Evolutionary conservation across 1,140 invertebrate genomes (phyloP).

Genomic region (Ruditapes philippinarum): DNA sequence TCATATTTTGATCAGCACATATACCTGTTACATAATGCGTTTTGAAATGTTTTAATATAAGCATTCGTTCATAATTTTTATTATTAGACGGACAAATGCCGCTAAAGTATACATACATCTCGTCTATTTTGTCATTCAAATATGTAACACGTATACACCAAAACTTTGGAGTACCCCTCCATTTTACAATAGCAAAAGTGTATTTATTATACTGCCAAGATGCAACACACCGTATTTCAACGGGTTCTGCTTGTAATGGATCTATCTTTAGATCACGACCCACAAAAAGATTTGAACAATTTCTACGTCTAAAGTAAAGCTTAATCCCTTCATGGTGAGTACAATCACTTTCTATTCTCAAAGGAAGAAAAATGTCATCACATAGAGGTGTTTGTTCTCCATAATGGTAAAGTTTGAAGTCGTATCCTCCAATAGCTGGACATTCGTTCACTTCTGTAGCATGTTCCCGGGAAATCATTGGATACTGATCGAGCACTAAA

Average conservation of each 20-base stretch:
- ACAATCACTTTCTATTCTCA: constrained; percentile 64
- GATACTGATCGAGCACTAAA: constrained; percentile 47
- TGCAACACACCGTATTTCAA: constrained; percentile 47
- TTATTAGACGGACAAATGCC: constrained; percentile 42
- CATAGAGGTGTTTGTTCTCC: constrained; percentile 36
- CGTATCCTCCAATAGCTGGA: constrained; percentile 50
- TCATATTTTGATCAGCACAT: constrained; percentile 59
- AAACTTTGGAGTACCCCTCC: constrained; percentile 25
- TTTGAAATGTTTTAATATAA: constrained; percentile 65
- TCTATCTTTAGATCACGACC: constrained; percentile 19
- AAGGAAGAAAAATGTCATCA: constrained; percentile 64
- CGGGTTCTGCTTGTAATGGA: not conserved
- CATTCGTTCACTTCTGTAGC: constrained; percentile 13
- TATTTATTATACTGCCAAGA: constrained; percentile 48
- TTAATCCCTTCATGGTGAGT: constrained; percentile 46
- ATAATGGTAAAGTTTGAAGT: constrained; percentile 59
- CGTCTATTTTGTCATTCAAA: constrained; percentile 6
- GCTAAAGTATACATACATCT: constrained; percentile 51
- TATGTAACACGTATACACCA: constrained; percentile 53
- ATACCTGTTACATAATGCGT: constrained; percentile 58
- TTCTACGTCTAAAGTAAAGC: constrained; percentile 54
- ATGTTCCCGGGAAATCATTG: constrained; percentile 57
- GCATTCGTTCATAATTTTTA: constrained; percentile 26
- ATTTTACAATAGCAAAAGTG: constrained; percentile 56
- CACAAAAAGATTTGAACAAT: constrained; percentile 53